Evolutionary conservation across 1,140 invertebrate genomes (phyloP), one percentile per base, ranked within the genome.

Genomic region (Drosophila repleta): DNA sequence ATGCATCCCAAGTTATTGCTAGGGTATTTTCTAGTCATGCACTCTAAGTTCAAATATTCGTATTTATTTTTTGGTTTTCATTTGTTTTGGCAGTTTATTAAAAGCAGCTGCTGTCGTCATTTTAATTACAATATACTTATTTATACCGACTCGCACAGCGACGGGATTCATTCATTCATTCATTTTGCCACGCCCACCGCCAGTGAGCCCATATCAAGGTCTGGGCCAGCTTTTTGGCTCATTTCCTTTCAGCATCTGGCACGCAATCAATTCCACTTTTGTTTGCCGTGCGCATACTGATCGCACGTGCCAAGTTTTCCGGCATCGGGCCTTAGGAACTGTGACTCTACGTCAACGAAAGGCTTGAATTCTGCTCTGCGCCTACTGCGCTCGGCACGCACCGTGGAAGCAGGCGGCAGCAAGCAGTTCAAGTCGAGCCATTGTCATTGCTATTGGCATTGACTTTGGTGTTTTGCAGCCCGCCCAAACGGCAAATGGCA

Each of bases 11-110:
- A 29, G 3, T 29, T 29, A 4, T 29, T 29, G 6, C n/a, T 15
- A 41, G 51, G 32, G 51, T 55, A 41, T 24, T 3, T 20, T 18
- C 13, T 15, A 21, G 35, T 5, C n/a, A 10, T 4, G 15, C 39
- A 17, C 5, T 41, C 39, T 15, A 20, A 21, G 51, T 29, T 45
- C 45, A 57, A 73, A 76, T 48, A 46, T 60, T 74, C 64, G 46
- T 43, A 49, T 77, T 65, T 53, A 65, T 69, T 46, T 48, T 52
- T 65, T 53, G 79, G 15, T 24, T 41, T 48, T 32, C 78, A 65
- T 80, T 84, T 80, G 64, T 75, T 85, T 81, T 85, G 70, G 82
- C 74, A 87, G 82, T 87, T 85, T 87, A 85, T 85, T 85, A 78
- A 87, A 78, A 87, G 70, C 56, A 63, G 74, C 74, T 76, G 73